Conservation (phyloP, 2,113 vertebrate species). For the Puntigrus tetrazona region DNA sequence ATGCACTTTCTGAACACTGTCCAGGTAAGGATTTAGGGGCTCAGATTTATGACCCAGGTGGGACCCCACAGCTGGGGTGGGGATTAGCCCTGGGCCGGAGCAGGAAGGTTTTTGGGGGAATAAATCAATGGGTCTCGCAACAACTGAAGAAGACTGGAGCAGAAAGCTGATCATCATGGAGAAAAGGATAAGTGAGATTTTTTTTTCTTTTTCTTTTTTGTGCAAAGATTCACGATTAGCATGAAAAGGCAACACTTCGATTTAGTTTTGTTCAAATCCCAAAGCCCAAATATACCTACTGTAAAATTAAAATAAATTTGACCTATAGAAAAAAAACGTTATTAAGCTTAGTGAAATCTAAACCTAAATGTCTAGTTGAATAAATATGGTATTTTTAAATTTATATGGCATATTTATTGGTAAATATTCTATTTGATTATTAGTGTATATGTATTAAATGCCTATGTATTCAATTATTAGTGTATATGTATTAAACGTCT, state of each 20-base stretch:
- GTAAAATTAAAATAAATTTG: neutral
- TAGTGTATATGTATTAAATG: neutral
- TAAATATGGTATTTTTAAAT: no score
- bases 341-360: no score
- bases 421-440: neutral
- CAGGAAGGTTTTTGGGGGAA: constrained; percentile 57
- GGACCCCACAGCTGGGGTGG: constrained; percentile 64
- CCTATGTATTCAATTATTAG: neutral
- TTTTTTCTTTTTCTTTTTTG: neutral
- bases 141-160: constrained; percentile 16
- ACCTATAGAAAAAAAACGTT: neutral
- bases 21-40: constrained; percentile 67
- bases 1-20: constrained; percentile 59
- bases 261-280: neutral
- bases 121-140: constrained; percentile 56
- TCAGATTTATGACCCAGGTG: constrained; percentile 60
- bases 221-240: neutral
- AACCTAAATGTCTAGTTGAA: no score
- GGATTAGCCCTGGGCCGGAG: constrained; percentile 58
- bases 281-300: neutral
- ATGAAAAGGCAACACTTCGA: neutral
- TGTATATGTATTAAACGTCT: neutral
- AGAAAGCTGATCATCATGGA: constrained; percentile 27
- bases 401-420: neutral
- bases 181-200: neutral